Percentiles rank a stretch among this genome's conserved stretches.
Evolutionary conservation across 2,888 invertebrate genomes (phyloP).

Genomic region (Barypeithes pellucidus): DNA sequence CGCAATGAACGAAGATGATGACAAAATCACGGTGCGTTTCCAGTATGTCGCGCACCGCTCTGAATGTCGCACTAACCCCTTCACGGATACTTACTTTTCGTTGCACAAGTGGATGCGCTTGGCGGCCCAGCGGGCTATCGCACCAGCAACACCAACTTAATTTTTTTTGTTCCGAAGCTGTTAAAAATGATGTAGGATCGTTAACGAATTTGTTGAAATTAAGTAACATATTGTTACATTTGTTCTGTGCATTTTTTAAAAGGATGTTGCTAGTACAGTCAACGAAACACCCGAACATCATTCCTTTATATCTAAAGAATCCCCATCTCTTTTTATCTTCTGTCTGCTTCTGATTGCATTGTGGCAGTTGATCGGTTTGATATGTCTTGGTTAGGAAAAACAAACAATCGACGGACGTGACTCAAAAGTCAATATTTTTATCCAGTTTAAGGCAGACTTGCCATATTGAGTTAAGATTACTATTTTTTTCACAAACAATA

Average conservation of each 20-base stretch:
- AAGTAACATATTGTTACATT: conserved; percentile 24
- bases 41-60: conserved; percentile 31
- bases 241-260: conserved; percentile 6
- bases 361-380: too few species aligned
- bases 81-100: conserved; percentile 37
- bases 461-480: too few species aligned
- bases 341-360: too few species aligned
- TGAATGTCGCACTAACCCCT: conserved; percentile 41
- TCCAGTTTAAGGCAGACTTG: too few species aligned
- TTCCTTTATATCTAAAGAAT: too few species aligned
- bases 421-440: too few species aligned
- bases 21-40: conserved; percentile 22
- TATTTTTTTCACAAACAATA: too few species aligned
- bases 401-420: too few species aligned
- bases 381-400: too few species aligned
- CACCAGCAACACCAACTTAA: conserved; percentile 26
- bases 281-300: too few species aligned
- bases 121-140: conserved; percentile 8
- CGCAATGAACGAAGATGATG: conserved; percentile 19
- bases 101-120: conserved; percentile 43
- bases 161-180: conserved; percentile 20
- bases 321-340: too few species aligned
- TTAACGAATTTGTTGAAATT: conserved; percentile 31
- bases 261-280: too few species aligned
- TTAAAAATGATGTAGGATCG: conserved; percentile 20